Evolutionary conservation across 1,140 invertebrate genomes (phyloP), one percentile per base, ranked within the genome.

Genomic region (Eriosoma lanigerum): DNA sequence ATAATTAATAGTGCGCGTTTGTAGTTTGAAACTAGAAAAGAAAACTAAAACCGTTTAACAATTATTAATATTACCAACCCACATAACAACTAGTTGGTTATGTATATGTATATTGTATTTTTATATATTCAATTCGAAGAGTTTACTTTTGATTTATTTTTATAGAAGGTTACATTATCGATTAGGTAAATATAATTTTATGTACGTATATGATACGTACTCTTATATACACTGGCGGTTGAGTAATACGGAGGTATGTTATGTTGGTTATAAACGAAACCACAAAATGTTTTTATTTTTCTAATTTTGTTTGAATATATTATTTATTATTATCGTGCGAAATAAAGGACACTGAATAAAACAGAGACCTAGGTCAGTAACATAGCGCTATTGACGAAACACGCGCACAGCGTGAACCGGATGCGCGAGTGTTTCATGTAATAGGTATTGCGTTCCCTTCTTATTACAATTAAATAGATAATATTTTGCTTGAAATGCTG

Each of bases 321-420:
- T 68, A 38, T 38, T 38, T 38, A 38, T 38, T 38, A 38, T 3
- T 38, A 38, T 24, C 21, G 46, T 29, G 66, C 44, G 21, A 24
- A 70, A 70, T 24, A 17, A 29, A 29, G 15, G 21, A 50, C 66
- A 70, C 24, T 19, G 24, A 70, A 70, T 4, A 70, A 70, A 70
- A 50, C 46, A 19, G 46, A 70, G 17, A 70, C 66, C 15, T 70
- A 70, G 66, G 66, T 70, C 66, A 70, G 66, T 70, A 26, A 70
- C 46, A 19, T 60, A 1, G 38, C 9, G 29, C 29, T 38, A 38
- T 38, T 44, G 3, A 4, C n/a, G 10, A 66, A 46, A 38, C 32
- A 38, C 64, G 8, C n/a, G 29, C 60, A 56, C 19, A 0, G n/a
- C 38, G 64, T 21, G 2, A 68, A 68, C 64, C n/a, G 32, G 64